phyloP scores from a whole-genome alignment of 2,888 invertebrate species.

The Polylopha cassiicola region DNA sequence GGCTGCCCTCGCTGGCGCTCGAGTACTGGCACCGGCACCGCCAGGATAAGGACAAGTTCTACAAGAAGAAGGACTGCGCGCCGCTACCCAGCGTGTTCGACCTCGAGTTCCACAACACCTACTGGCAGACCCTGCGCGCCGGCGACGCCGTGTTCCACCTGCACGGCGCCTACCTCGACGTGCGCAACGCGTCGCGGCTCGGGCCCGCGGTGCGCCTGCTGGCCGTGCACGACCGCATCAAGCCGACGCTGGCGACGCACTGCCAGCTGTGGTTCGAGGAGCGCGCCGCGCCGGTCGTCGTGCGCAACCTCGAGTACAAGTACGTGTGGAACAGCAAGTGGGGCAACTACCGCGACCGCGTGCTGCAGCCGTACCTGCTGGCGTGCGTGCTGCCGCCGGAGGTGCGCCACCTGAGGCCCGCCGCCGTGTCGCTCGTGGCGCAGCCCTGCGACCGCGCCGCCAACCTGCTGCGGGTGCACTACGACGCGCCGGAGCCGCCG shows the following conservation, averaged over 20 bases:
- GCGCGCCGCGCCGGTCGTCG: constrained; percentile 86
- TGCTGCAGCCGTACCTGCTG: constrained; percentile 93
- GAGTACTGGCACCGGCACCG: constrained; percentile 91
- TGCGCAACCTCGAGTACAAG: constrained; percentile 91
- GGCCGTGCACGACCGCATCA: constrained; percentile 93
- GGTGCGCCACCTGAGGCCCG: constrained; percentile 84
- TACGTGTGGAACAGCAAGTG: constrained; percentile 96
- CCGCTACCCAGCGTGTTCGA: constrained; percentile 93
- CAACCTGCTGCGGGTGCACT: constrained; percentile 89
- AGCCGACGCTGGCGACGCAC: constrained; percentile 87
- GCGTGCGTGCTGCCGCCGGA: constrained; percentile 91
- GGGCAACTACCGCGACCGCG: constrained; percentile 94
- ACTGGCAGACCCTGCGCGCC: constrained; percentile 92
- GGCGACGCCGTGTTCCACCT: constrained; percentile 93
- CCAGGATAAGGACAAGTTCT: constrained; percentile 83
- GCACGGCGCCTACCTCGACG: constrained; percentile 93
- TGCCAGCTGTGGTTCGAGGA: constrained; percentile 95
- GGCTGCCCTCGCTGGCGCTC: constrained; percentile 89
- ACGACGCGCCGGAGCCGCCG: constrained; percentile 79
- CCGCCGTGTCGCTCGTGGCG: constrained; percentile 91
- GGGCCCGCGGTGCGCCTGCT: constrained; percentile 91
- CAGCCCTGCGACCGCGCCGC: constrained; percentile 90
- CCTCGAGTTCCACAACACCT: constrained; percentile 93
- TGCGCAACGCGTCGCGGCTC: constrained; percentile 84
- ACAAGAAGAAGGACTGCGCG: constrained; percentile 85